These are phyloP conservation scores for Esox lucius DNA, from an alignment of 2,797 vertebrate genomes.

Conservation along the genomic window DNA sequence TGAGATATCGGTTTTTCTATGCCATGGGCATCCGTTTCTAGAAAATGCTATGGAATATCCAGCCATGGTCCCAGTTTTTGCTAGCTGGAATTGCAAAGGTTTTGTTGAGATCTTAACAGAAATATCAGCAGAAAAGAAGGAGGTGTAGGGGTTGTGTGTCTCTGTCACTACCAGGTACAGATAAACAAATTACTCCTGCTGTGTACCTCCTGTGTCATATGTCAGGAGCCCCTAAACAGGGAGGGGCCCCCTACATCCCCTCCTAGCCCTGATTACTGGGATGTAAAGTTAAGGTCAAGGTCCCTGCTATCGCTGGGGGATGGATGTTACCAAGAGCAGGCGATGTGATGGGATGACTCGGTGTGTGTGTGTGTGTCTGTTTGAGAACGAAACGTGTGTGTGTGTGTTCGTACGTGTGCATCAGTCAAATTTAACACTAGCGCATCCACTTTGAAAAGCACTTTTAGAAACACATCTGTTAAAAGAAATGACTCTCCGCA, in stretches of 20 bases:
- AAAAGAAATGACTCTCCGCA: conserved; percentile 14
- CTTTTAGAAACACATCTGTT: not conserved
- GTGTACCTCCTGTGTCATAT: conserved; percentile 58
- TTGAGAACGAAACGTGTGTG: conserved; percentile 19
- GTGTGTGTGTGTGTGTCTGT: conserved; percentile 12
- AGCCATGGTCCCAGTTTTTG: not conserved
- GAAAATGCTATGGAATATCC: not conserved
- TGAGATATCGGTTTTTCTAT: not conserved
- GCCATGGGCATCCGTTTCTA: not conserved
- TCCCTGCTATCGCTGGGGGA: conserved; percentile 50
- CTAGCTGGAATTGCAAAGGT: not conserved
- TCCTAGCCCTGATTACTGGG: conserved; percentile 58
- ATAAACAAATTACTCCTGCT: conserved; percentile 73
- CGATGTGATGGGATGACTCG: conserved; percentile 29
- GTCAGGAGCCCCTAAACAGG: conserved; percentile 59
- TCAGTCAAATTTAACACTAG: not conserved
- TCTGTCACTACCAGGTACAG: conserved; percentile 64
- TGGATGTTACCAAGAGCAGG: conserved; percentile 28
- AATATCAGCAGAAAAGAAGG: conserved; percentile 45
- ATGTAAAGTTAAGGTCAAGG: conserved; percentile 76
- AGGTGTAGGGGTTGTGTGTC: conserved; percentile 41
- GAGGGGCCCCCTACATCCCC: conserved; percentile 37
- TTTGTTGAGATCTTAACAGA: conserved; percentile 45
- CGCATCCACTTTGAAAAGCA: not conserved
- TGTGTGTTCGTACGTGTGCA: not conserved